Evolutionary conservation across 1,140 invertebrate genomes (phyloP).

Genomic region (Saccostrea glomerata): DNA sequence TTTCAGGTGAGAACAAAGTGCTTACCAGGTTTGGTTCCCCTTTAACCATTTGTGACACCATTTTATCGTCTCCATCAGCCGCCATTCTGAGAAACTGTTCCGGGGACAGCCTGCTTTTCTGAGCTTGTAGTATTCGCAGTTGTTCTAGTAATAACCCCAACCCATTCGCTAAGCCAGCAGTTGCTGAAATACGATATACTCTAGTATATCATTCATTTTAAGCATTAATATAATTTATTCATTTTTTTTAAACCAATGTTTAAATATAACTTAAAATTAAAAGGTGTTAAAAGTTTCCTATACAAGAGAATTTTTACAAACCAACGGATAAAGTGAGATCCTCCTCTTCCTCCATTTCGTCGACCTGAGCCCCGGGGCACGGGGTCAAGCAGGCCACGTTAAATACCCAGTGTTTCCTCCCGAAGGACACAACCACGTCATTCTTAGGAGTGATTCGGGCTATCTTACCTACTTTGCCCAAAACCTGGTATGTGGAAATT

Average conservation of each 20-base stretch:
- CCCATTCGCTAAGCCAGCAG: neutral
- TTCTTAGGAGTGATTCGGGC: constrained; percentile 19
- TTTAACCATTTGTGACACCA: constrained; percentile 12
- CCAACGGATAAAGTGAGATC: neutral
- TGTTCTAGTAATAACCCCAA: neutral
- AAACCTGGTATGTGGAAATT: neutral
- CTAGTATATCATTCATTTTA: too few relatives aligned
- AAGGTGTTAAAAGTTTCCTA: too few relatives aligned
- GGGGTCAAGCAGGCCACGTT: constrained; percentile 18
- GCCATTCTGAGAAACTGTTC: constrained; percentile 15
- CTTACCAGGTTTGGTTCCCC: constrained; percentile 13
- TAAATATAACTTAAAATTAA: too few relatives aligned
- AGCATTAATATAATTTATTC: too few relatives aligned
- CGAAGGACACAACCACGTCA: constrained; percentile 9
- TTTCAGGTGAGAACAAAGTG: neutral
- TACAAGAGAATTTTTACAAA: neutral
- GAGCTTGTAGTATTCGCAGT: neutral
- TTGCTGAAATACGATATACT: neutral
- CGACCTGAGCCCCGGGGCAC: neutral
- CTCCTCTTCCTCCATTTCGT: neutral
- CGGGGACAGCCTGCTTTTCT: neutral
- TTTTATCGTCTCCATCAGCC: neutral
- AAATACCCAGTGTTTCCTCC: constrained; percentile 32
- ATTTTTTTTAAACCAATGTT: too few relatives aligned
- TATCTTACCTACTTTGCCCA: constrained; percentile 25